Conservation (phyloP, 2,113 vertebrate species). For the Prolemur simus region DNA sequence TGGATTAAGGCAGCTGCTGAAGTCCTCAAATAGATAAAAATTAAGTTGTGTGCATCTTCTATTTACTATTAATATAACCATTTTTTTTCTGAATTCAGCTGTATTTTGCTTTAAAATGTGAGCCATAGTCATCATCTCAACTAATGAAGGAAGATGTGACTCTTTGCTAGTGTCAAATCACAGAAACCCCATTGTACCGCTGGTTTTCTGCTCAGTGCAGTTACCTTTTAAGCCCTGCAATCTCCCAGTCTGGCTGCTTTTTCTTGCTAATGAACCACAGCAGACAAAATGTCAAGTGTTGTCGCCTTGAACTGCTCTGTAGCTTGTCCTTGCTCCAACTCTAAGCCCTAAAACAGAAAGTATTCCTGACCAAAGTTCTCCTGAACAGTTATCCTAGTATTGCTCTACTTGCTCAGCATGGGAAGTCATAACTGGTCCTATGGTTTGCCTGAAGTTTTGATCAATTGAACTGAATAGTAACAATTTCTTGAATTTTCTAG, state of each 20-base stretch:
- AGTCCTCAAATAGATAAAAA: neutral
- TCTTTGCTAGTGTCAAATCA: too few relatives aligned
- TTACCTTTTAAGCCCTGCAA: accelerated
- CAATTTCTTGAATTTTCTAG: neutral
- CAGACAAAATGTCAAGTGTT: neutral
- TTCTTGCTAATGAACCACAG: neutral
- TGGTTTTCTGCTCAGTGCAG: neutral
- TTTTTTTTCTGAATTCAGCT: neutral
- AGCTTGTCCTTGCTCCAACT: neutral
- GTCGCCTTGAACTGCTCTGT: accelerated
- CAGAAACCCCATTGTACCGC: neutral
- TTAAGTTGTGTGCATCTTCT: neutral
- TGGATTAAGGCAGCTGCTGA: neutral
- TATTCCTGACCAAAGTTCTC: neutral
- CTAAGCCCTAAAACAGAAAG: neutral
- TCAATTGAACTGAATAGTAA: neutral
- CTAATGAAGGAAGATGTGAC: neutral
- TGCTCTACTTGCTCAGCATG: neutral
- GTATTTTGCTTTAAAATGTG: neutral
- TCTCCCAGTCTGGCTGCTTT: neutral
- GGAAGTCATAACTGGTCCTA: neutral
- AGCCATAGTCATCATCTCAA: neutral
- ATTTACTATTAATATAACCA: neutral
- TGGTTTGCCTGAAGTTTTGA: neutral
- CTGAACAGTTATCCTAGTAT: too few relatives aligned